These are phyloP conservation scores for Drosophila sturtevanti DNA, from an alignment of 1,140 invertebrate genomes.

Conservation along the genomic window DNA sequence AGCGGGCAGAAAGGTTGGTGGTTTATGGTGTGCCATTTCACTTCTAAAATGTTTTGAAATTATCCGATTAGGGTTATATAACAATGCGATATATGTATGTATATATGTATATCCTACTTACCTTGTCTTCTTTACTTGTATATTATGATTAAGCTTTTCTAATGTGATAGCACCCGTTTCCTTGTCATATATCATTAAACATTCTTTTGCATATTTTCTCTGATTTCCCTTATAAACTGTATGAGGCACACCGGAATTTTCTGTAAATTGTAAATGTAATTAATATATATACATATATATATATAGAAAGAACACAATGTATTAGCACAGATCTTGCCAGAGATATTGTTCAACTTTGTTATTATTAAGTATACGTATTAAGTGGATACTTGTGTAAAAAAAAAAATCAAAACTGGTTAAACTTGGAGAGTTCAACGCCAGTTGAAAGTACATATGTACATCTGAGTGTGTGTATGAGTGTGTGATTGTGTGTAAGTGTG, in stretches of 20 bases:
- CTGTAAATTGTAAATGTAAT: constrained; percentile 43
- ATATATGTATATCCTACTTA: too few species aligned
- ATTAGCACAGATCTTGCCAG: not conserved
- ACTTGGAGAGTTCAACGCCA: not conserved
- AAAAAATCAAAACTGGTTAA: constrained; percentile 42
- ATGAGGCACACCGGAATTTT: constrained; percentile 91
- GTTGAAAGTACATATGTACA: constrained; percentile 16
- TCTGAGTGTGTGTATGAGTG: constrained; percentile 16
- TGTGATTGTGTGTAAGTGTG: constrained; percentile 42
- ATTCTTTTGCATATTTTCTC: constrained; percentile 95
- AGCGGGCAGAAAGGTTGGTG: constrained; percentile 69
- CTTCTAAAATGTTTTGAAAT: constrained; percentile 45
- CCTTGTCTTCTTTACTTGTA: constrained; percentile 97
- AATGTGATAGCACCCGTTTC: constrained; percentile 95
- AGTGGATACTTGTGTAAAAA: not conserved
- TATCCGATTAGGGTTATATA: not conserved
- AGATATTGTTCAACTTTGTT: constrained; percentile 26
- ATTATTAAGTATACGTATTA: constrained; percentile 8
- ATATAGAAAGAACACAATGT: constrained; percentile 5
- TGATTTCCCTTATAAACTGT: constrained; percentile 97
- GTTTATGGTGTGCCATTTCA: constrained; percentile 74
- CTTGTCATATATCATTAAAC: constrained; percentile 96
- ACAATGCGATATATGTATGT: too few species aligned
- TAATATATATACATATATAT: too few species aligned
- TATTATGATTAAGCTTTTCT: constrained; percentile 94